These are phyloP conservation scores for Andrena camellia DNA, from an alignment of 2,888 invertebrate species.

Conservation along the genomic window DNA sequence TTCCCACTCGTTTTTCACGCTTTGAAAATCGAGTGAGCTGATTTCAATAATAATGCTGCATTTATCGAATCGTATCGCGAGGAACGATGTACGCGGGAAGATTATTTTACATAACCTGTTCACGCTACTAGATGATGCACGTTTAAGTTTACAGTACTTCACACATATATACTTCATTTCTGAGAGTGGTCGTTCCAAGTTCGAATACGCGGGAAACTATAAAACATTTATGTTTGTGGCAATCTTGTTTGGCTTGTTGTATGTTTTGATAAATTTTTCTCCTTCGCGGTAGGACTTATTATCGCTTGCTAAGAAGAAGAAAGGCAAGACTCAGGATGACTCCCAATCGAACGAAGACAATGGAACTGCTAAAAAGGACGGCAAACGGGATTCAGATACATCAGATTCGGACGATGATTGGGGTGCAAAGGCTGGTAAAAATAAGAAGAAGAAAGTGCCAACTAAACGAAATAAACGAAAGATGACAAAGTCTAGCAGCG, in stretches of 20 bases:
- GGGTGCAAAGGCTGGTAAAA: constrained; percentile 84
- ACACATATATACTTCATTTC: neutral
- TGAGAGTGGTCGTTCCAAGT: neutral
- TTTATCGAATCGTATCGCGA: neutral
- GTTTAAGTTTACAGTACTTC: neutral
- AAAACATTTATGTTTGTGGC: constrained; percentile 2
- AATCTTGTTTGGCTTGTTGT: neutral
- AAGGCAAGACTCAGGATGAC: constrained; percentile 85
- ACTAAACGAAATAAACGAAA: constrained; percentile 84
- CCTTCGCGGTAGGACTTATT: constrained; percentile 89
- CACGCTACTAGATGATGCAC: constrained; percentile 7
- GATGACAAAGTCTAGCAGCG: constrained; percentile 85
- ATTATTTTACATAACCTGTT: constrained; percentile 55
- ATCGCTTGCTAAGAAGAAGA: constrained; percentile 93
- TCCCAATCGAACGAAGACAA: constrained; percentile 81
- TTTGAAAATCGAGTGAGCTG: neutral
- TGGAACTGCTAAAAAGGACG: constrained; percentile 74
- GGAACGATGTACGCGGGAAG: constrained; percentile 14
- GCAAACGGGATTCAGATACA: constrained; percentile 85
- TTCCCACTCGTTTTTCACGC: neutral
- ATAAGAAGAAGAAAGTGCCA: constrained; percentile 83
- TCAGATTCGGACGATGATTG: constrained; percentile 87
- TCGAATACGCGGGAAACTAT: neutral
- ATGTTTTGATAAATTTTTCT: constrained; percentile 3
- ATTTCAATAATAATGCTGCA: constrained; percentile 8